Conservation (phyloP, 2,888 invertebrate species). For the Neelides folsomi region DNA sequence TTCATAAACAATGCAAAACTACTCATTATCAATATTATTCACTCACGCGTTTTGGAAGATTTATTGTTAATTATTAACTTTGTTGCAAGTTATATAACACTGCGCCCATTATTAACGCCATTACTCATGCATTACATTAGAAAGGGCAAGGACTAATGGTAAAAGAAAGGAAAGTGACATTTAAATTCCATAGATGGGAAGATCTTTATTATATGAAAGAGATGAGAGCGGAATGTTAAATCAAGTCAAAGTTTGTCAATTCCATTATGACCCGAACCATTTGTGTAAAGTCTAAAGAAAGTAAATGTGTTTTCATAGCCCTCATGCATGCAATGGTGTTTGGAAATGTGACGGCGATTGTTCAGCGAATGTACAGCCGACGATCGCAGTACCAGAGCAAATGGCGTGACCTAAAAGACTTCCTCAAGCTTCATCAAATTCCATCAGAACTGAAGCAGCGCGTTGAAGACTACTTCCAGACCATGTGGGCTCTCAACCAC, state of each 20-base stretch:
- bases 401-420: slow-evolving; percentile 89
- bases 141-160: too few species aligned
- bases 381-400: slow-evolving; percentile 87
- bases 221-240: too few species aligned
- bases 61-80: too few species aligned
- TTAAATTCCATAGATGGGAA: too few species aligned
- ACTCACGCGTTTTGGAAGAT: too few species aligned
- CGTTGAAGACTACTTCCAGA: slow-evolving; percentile 95
- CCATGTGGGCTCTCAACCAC: slow-evolving; percentile 94
- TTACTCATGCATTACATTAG: too few species aligned
- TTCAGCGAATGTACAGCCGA: slow-evolving; percentile 90
- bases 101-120: too few species aligned
- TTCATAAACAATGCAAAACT: too few species aligned
- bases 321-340: slow-evolving; percentile 96
- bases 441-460: slow-evolving; percentile 87
- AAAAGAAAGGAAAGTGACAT: too few species aligned
- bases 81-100: too few species aligned
- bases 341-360: slow-evolving; percentile 93
- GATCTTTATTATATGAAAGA: too few species aligned
- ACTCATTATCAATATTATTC: too few species aligned
- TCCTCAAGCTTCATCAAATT: slow-evolving; percentile 83
- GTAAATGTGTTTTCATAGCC: slow-evolving; percentile 47
- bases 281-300: neutral
- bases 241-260: neutral
- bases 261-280: neutral